Evolutionary conservation across 2,797 vertebrate species (phyloP), one percentile per base, ranked within the genome.

Genomic region (Mastacembelus armatus): DNA sequence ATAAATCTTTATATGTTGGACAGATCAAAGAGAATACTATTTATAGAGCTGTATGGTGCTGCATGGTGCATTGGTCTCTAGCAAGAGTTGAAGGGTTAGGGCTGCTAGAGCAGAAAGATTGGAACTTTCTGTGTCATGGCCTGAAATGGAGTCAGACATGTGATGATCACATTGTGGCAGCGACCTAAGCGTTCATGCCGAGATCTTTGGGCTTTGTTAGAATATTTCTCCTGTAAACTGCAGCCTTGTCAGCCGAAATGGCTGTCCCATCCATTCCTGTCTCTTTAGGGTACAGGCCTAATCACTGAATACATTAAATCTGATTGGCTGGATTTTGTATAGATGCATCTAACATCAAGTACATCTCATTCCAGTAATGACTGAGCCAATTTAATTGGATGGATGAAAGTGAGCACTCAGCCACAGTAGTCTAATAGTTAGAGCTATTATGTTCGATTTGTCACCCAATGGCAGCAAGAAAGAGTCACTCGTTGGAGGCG

Each of bases 301-400:
- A 87, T 85, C 66, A 77, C 57, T 71, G 81, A 84, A 85, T 81
- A 75, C 52, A 88, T 86, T 78, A 76, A 59, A 79, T 74, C 72
- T 71, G 80, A 88, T 71, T 81, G 69, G 79, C 65, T 78, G 73
- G 58, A 69, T 81, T 76, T 73, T 50, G 52, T 54, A 47, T 62
- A 57, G 71, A 74, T 77, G 66, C 74, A 74, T 84, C 74, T 55
- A 77, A 74, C 63, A 69, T 78, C 64, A 33, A 30, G 59, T 60
- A 73, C 30, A 40, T 77, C 70, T 68, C 21, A 62, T 80, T 71
- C 42, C 49, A 45, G 63, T 74, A 70, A 79, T 61, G 63, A 86
- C 71, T 49, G 50, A 79, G 45, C 62, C 79, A 49, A 80, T 85
- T 80, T 85, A 81, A 88, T 60, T 66, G 75, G 78, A 77, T 39